These are phyloP conservation scores for Drosophila murphyi DNA, from an alignment of 1,140 invertebrate genomes.

Conservation along the genomic window DNA sequence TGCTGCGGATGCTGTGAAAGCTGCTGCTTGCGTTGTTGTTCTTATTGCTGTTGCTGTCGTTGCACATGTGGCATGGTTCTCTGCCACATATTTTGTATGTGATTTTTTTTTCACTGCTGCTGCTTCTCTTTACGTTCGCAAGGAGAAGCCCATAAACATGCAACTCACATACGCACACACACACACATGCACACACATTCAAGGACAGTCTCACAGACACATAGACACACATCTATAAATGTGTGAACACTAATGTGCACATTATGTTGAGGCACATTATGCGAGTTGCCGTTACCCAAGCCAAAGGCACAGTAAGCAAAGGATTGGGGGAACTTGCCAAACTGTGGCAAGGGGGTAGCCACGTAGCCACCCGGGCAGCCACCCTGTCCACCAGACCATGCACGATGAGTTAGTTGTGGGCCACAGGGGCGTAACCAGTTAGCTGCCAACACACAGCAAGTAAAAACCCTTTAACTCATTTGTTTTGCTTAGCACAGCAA, in stretches of 20 bases:
- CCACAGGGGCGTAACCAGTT: constrained; percentile 48
- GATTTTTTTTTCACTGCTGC: constrained; percentile 62
- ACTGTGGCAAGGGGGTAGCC: background rate
- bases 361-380: background rate
- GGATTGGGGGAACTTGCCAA: constrained; percentile 7
- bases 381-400: constrained; percentile 71
- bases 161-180: constrained; percentile 41
- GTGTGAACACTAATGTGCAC: constrained; percentile 82
- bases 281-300: constrained; percentile 44
- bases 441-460: constrained; percentile 52
- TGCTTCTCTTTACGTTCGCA: constrained; percentile 59
- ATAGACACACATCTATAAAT: constrained; percentile 73
- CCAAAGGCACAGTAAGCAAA: constrained; percentile 27
- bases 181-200: constrained; percentile 14
- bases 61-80: constrained; percentile 76
- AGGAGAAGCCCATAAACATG: constrained; percentile 74
- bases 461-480: constrained; percentile 81
- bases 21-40: constrained; percentile 48
- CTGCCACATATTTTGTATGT: constrained; percentile 73
- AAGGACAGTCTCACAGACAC: constrained; percentile 40
- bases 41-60: constrained; percentile 32
- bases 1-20: constrained; percentile 56
- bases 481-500: constrained; percentile 69
- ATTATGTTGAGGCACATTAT: constrained; percentile 81
- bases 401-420: constrained; percentile 71